Evolutionary conservation across 2,888 invertebrate species (phyloP), one percentile per base, ranked within the genome.

Genomic region (Nemotelus nigrinus): DNA sequence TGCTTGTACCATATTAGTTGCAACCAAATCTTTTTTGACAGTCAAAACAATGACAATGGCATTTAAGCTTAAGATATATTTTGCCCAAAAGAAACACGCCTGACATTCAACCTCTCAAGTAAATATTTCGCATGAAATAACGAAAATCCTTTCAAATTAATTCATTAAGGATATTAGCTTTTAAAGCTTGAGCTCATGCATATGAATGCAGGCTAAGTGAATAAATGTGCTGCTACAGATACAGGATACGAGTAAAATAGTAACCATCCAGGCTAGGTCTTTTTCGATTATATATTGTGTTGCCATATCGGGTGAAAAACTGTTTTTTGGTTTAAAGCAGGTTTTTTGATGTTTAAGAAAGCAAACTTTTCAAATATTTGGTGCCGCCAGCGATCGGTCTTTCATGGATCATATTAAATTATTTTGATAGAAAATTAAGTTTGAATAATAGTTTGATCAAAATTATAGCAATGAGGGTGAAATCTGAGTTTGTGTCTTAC

Each of bases 131-230:
- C 8, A 8, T 50, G 5, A 5, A 45, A 65, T 65, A 65, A 65
- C 47, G 68, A 43, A 71, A 71, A 71, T 71, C 71, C 55, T 57
- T 55, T 39, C 71, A 55, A 25, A 71, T 71, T 71, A 71, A 53
- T 71, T 71, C 71, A 71, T 71, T 71, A 55, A 55, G 7, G 71
- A 44, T 57, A 71, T 71, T 71, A 71, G 44, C 71, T 71, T 57
- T 71, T 57, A 43, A 10, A n/a, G 44, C n/a, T 1, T 55, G 43
- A 55, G 55, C 44, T 71, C 55, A 39, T 50, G 47, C 65, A 65
- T 45, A 47, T 68, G 68, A 71, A 55, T 71, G 55, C 55, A 55
- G 3, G 50, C 5, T 25, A 39, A 48, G 68, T 25, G 50, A 68
- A 68, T 50, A 39, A 5, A 7, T 47, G 53, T 6, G 45, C 10